Evolutionary conservation across 2,113 vertebrate genomes (phyloP), one percentile per base, ranked within the genome.

Genomic region (Spea bombifrons): DNA sequence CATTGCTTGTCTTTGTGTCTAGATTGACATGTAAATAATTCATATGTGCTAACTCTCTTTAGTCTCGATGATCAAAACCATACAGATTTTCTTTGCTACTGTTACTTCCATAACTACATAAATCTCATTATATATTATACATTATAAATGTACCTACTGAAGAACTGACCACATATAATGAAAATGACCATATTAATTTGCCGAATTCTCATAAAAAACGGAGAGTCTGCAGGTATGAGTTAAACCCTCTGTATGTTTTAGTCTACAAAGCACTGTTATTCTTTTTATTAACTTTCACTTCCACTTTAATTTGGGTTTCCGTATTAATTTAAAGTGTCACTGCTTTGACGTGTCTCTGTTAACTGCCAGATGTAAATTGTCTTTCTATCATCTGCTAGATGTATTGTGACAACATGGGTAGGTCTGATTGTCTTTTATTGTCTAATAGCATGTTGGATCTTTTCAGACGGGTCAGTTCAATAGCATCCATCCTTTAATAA

Each of bases 1-100:
- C 65, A 76, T 69, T 68, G 66, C 65, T 53, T 76, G 75, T 68
- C 15, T 30, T 47, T 45, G 53, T 76, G 52, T 76, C 53, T 13
- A 13, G 55, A 59, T 59, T 8, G 55, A 12, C 4, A 13, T 53
- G 7, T 53, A 59, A 13, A 12, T 59, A 13, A 59, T 9, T 59
- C 55, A 59, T 59, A 59, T 59, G 10, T 59, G 55, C 55, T 13
- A 59, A 59, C 55, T 59, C 55, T 59, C 55, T 59, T 59, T 30
- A 30, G 30, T 30, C 30, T 30, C 30, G 30, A 30, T 30, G 30
- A 30, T 30, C 30, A 30, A 30, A 30, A 30, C 30, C 30, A 30
- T 30, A 30, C 30, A 30, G 30, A 30, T 1, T 30, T 30, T 1
- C 2, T 30, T 30, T 30, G 30, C 30, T 30, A 2, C 30, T 30